These are phyloP conservation scores for Lampropteryx suffumata DNA, from an alignment of 2,888 invertebrate genomes.

Conservation along the genomic window DNA sequence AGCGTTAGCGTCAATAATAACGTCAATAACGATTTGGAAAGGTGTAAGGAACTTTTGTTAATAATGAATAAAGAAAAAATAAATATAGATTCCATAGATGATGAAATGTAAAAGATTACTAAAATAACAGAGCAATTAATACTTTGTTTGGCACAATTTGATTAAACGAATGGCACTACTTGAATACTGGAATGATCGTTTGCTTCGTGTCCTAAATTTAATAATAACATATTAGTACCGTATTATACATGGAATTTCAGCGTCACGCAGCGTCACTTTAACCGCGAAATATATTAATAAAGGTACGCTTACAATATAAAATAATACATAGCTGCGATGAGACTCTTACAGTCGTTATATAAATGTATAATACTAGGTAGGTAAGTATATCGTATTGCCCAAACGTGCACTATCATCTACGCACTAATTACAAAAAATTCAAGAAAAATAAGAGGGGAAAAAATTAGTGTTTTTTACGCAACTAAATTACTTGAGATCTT, in stretches of 20 bases:
- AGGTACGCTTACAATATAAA: slow-evolving; percentile 39
- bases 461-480: slow-evolving; percentile 40
- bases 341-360: slow-evolving; percentile 53
- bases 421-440: slow-evolving; percentile 54
- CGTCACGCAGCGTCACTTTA: slow-evolving; percentile 45
- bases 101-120: slow-evolving; percentile 4
- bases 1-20: neutral
- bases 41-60: slow-evolving; percentile 5
- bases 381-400: slow-evolving; percentile 56
- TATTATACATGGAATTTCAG: neutral
- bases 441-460: slow-evolving; percentile 47
- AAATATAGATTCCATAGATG: neutral
- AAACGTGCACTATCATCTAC: slow-evolving; percentile 74
- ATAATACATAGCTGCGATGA: slow-evolving; percentile 60
- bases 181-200: slow-evolving; percentile 23
- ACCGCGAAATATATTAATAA: slow-evolving; percentile 26
- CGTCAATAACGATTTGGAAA: slow-evolving; percentile 5
- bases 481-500: slow-evolving; percentile 80
- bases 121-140: slow-evolving; percentile 17
- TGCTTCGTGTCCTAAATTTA: slow-evolving; percentile 3
- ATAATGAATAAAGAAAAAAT: neutral
- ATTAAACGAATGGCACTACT: slow-evolving; percentile 47
- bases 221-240: slow-evolving; percentile 8
- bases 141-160: slow-evolving; percentile 48
- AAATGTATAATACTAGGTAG: slow-evolving; percentile 35